Percentiles rank a stretch among this genome's conserved stretches.
Conservation (phyloP, 2,113 vertebrate genomes). For the Syngnathus scovelli region DNA sequence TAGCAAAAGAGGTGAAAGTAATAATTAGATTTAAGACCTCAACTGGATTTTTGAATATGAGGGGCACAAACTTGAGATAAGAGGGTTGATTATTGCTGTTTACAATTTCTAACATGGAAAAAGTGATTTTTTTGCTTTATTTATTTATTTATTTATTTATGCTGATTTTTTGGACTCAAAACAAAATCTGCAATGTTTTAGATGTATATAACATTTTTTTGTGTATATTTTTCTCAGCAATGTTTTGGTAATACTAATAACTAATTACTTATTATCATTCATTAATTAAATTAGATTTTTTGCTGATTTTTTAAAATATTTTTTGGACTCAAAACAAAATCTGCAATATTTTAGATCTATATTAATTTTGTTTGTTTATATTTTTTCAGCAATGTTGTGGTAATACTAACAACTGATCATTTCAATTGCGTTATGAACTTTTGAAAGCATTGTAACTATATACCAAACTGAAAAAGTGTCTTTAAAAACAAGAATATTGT, state of each 20-base stretch:
- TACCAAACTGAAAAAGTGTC: constrained; percentile 30
- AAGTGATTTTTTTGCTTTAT: too few species aligned
- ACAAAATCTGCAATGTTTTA: not conserved
- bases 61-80: not conserved
- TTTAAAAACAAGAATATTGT: constrained; percentile 30
- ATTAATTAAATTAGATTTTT: too few species aligned
- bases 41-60: not conserved
- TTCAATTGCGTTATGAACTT: not conserved
- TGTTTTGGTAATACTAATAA: not conserved
- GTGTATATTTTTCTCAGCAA: not conserved
- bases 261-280: not conserved
- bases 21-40: constrained; percentile 29
- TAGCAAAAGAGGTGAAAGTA: constrained; percentile 23
- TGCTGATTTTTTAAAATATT: too few species aligned
- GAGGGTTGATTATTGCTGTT: not conserved
- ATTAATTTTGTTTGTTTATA: not conserved
- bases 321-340: not conserved
- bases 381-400: not conserved
- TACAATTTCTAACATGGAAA: too few species aligned
- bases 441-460: not conserved
- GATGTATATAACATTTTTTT: not conserved
- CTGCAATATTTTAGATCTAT: not conserved
- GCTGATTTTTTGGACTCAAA: not conserved
- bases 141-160: too few species aligned
- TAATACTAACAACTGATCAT: not conserved